Evolutionary conservation across 2,888 invertebrate species (phyloP).

Genomic region (Orgyia antiqua): DNA sequence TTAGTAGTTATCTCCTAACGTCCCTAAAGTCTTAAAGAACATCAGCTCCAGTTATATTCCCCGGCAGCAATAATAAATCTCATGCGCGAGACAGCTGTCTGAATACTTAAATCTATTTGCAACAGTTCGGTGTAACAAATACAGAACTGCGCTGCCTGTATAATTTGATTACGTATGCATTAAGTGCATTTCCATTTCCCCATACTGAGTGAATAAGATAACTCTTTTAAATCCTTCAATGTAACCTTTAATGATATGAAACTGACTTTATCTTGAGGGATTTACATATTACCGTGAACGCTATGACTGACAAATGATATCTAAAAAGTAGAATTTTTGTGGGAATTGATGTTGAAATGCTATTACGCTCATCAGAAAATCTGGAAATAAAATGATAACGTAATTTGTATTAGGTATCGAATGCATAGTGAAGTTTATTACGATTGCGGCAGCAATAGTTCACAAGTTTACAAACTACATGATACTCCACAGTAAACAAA

Average conservation of each 20-base stretch:
- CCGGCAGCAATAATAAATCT: slow-evolving; percentile 1
- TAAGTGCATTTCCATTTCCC: slow-evolving; percentile 73
- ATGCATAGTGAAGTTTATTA: no score
- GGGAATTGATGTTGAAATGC: no score
- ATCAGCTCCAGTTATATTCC: neutral
- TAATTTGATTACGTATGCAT: slow-evolving; percentile 75
- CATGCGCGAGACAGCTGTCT: neutral
- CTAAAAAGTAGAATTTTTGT: no score
- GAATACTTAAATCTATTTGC: slow-evolving; percentile 3
- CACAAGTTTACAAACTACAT: no score
- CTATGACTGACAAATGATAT: no score
- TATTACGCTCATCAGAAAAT: no score
- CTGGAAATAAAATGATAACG: no score
- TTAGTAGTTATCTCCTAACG: no score
- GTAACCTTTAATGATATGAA: slow-evolving; percentile 45
- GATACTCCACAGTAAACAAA: no score
- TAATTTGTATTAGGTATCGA: no score
- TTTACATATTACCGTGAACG: neutral
- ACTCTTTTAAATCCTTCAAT: slow-evolving; percentile 54
- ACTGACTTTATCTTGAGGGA: slow-evolving; percentile 18
- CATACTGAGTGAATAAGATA: slow-evolving; percentile 41
- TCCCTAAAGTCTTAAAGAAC: neutral
- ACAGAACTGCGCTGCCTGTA: slow-evolving; percentile 28
- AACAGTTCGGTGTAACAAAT: slow-evolving; percentile 19
- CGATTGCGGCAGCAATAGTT: no score